phyloP scores from a whole-genome alignment of 2,888 invertebrate genomes.

The Hartigia nigra region DNA sequence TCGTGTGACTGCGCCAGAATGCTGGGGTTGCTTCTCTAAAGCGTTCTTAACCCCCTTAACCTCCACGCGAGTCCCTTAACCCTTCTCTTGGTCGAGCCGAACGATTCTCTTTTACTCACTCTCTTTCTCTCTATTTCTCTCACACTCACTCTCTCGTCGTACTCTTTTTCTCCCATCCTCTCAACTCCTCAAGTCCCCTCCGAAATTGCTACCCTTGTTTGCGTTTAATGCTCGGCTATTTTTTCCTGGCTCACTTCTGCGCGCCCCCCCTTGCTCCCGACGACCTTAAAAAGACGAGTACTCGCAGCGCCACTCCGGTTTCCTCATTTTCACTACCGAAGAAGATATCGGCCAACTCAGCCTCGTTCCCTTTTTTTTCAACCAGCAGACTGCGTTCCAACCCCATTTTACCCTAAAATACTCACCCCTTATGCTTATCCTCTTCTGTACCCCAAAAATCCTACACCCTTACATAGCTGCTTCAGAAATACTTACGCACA shows the following conservation, averaged over 20 bases:
- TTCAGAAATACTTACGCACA: neutral
- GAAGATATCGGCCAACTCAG: neutral
- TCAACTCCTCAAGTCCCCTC: constrained; percentile 55
- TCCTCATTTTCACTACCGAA: constrained; percentile 30
- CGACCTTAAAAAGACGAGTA: constrained; percentile 31
- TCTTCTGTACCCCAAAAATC: neutral
- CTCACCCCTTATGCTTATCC: neutral
- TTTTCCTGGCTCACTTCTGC: constrained; percentile 40
- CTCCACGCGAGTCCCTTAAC: constrained; percentile 35
- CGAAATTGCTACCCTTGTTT: constrained; percentile 63
- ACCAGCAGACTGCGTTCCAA: neutral
- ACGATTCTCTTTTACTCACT: constrained; percentile 26
- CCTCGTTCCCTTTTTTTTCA: neutral
- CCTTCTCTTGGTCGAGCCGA: constrained; percentile 28
- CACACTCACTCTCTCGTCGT: constrained; percentile 27
- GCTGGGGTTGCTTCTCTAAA: constrained; percentile 47
- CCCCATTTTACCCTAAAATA: neutral
- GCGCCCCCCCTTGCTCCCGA: constrained; percentile 3
- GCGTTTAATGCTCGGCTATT: constrained; percentile 60
- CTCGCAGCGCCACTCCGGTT: constrained; percentile 11
- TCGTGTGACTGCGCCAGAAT: constrained; percentile 61
- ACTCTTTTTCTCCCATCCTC: constrained; percentile 42
- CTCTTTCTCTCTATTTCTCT: constrained; percentile 33
- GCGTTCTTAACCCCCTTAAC: constrained; percentile 55
- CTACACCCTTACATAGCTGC: neutral